These are phyloP conservation scores for Thermophis baileyi DNA, from an alignment of 2,113 vertebrate species.

Conservation along the genomic window DNA sequence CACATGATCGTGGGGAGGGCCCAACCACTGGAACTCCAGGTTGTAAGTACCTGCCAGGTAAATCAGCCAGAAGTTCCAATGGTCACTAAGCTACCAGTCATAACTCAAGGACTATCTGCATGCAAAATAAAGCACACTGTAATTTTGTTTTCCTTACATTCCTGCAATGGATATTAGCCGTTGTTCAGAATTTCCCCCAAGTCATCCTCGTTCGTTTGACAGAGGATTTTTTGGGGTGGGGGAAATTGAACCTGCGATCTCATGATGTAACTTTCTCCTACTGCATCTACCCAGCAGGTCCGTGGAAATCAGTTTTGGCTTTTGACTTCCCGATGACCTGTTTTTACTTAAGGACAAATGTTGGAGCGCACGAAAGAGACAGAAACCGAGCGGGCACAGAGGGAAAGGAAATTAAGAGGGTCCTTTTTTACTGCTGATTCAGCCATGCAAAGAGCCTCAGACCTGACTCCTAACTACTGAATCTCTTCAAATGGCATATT, in stretches of 20 bases:
- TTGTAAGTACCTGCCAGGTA: not conserved
- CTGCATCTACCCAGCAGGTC: not conserved
- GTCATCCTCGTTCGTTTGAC: not conserved
- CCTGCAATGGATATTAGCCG: not conserved
- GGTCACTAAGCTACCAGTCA: not conserved
- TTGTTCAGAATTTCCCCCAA: not conserved
- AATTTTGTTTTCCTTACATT: not conserved
- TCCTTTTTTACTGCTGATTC: constrained; percentile 54
- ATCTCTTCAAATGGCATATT: constrained; percentile 54
- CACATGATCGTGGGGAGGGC: not conserved
- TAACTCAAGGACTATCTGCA: not conserved
- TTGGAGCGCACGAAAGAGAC: not conserved
- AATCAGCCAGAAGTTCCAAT: not conserved
- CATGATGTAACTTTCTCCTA: not conserved
- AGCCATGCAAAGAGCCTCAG: constrained; percentile 40
- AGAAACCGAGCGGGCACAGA: no score
- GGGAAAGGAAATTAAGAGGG: not conserved
- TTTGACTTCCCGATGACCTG: not conserved
- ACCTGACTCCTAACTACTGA: constrained; percentile 59
- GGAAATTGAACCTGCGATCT: not conserved
- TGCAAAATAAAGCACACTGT: not conserved
- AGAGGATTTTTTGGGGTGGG: no score
- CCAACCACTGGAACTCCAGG: not conserved
- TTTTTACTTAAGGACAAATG: constrained; percentile 17
- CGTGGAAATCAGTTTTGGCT: not conserved